phyloP scores from a whole-genome alignment of 1,140 invertebrate species.

The Lepidurus apus region DNA sequence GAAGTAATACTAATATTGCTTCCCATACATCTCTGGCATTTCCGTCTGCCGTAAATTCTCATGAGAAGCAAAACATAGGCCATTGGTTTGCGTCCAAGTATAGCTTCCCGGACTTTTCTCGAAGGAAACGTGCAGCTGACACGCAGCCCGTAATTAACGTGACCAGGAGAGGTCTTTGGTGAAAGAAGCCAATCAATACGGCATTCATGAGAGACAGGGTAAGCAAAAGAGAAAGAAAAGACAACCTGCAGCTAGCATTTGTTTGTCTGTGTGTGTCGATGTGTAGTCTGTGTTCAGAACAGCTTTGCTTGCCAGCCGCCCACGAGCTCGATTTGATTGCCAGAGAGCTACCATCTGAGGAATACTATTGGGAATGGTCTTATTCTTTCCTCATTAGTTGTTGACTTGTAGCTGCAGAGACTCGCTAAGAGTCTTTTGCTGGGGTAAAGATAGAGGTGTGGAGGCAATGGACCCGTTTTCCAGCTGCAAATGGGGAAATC shows the following conservation, averaged over 20 bases:
- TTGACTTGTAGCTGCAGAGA: not conserved
- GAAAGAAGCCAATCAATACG: not conserved
- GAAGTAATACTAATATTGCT: too few relatives aligned
- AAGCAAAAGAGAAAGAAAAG: not conserved
- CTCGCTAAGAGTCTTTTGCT: not conserved
- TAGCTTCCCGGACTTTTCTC: not conserved
- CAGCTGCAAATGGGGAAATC: too few relatives aligned
- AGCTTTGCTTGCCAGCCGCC: not conserved
- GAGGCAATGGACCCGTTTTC: too few relatives aligned
- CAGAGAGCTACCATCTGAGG: not conserved
- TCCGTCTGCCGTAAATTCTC: not conserved
- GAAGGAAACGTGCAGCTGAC: not conserved
- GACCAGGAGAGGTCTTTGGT: not conserved
- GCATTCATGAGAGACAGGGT: not conserved
- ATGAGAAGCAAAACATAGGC: not conserved
- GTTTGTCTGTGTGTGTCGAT: not conserved
- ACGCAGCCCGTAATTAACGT: not conserved
- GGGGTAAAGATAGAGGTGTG: not conserved
- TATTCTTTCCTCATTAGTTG: constrained; percentile 16
- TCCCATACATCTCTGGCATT: not conserved
- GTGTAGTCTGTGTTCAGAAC: not conserved
- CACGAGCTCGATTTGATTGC: not conserved
- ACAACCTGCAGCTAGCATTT: not conserved
- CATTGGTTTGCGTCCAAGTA: not conserved
- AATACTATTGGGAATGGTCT: not conserved